A percentile compares a stretch with the other conserved stretches of the same genome.
These are phyloP conservation scores for Arrhopalites spinosus DNA, from an alignment of 2,888 invertebrate genomes.

Conservation along the genomic window DNA sequence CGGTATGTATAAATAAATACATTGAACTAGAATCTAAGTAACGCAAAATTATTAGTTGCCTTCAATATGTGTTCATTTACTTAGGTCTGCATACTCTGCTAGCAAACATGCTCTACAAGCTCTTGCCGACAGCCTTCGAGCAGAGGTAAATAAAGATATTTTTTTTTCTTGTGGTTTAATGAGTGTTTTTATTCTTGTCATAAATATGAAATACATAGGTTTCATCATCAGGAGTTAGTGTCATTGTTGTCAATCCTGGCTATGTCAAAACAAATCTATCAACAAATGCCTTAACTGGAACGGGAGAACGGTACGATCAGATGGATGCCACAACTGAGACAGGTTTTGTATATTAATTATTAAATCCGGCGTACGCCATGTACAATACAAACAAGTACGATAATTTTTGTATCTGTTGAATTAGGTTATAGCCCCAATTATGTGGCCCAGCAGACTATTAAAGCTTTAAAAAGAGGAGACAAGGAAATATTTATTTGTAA, in stretches of 20 bases:
- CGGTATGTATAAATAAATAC: conserved; percentile 59
- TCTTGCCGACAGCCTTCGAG: conserved; percentile 85
- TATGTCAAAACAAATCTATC: conserved; percentile 91
- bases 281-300: conserved; percentile 81
- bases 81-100: conserved; percentile 82
- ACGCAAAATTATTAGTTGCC: background rate
- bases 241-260: conserved; percentile 87
- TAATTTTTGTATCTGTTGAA: background rate
- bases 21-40: background rate
- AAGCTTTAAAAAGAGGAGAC: conserved; percentile 71
- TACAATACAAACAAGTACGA: background rate
- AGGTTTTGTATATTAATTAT: conserved; percentile 62
- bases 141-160: conserved; percentile 73
- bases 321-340: conserved; percentile 80
- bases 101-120: conserved; percentile 95
- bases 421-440: conserved; percentile 69
- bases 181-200: too few relatives aligned
- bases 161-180: too few relatives aligned
- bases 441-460: conserved; percentile 74
- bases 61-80: conserved; percentile 26
- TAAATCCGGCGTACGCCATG: background rate
- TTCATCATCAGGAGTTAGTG: conserved; percentile 72
- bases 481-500: conserved; percentile 79
- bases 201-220: too few relatives aligned
- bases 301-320: conserved; percentile 77